A percentile compares a stretch with the other conserved stretches of the same genome.
Evolutionary conservation across 2,888 invertebrate species (phyloP).

Genomic region (Mesoligia furuncula): DNA sequence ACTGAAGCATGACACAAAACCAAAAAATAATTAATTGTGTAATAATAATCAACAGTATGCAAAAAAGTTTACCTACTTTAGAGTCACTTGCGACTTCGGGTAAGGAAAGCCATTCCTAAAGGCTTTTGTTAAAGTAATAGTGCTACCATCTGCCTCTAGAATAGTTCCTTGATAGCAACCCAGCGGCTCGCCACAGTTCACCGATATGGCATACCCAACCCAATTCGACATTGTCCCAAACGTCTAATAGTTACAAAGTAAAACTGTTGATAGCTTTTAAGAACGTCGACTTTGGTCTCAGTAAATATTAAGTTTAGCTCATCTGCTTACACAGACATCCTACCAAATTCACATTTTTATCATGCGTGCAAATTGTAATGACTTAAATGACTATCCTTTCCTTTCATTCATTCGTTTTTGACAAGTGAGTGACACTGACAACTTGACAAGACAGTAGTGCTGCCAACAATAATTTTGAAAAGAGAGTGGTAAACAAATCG

Average conservation of each 20-base stretch:
- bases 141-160: conserved; percentile 92
- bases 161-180: conserved; percentile 96
- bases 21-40: neutral
- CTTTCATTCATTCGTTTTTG: too few species aligned
- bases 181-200: conserved; percentile 94
- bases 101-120: conserved; percentile 94
- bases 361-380: neutral
- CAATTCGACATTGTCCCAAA: conserved; percentile 89
- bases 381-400: too few species aligned
- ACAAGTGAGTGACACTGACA: too few species aligned
- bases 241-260: conserved; percentile 14
- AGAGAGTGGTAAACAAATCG: too few species aligned
- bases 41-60: neutral
- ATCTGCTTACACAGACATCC: conserved; percentile 32
- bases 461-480: too few species aligned
- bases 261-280: conserved; percentile 2
- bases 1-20: conserved; percentile 81
- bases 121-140: conserved; percentile 94
- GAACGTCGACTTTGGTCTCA: conserved; percentile 3
- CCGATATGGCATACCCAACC: conserved; percentile 95
- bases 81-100: conserved; percentile 87
- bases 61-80: conserved; percentile 79
- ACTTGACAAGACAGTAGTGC: too few species aligned
- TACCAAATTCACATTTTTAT: conserved; percentile 2
- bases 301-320: conserved; percentile 17